Percentiles rank a stretch among this genome's conserved stretches.
Conservation (phyloP, 2,888 invertebrate genomes). For the Tromatobia lineatoria region DNA sequence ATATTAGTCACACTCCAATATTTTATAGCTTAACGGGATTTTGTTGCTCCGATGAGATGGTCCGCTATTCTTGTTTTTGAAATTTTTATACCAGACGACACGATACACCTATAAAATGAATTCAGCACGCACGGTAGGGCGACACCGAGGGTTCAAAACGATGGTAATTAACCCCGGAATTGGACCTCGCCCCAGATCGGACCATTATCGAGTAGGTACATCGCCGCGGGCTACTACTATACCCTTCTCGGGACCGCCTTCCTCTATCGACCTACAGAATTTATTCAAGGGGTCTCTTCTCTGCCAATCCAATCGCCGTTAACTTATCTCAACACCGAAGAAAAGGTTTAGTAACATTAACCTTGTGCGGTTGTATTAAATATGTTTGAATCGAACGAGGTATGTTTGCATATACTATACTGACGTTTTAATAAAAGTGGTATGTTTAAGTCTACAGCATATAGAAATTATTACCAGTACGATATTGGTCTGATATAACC, state of each 20-base stretch:
- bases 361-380: too few relatives aligned
- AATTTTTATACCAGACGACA: conserved; percentile 55
- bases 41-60: conserved; percentile 34
- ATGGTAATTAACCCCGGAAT: conserved; percentile 81
- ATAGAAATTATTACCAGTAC: too few relatives aligned
- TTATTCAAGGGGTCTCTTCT: conserved; percentile 78
- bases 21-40: conserved; percentile 67
- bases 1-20: conserved; percentile 74
- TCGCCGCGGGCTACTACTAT: conserved; percentile 60
- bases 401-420: too few relatives aligned
- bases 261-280: conserved; percentile 76
- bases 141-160: conserved; percentile 76
- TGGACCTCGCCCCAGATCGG: conserved; percentile 77
- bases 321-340: conserved; percentile 74
- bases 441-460: too few relatives aligned
- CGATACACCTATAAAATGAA: conserved; percentile 66
- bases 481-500: too few relatives aligned
- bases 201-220: conserved; percentile 80
- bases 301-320: conserved; percentile 75
- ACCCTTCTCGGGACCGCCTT: conserved; percentile 73
- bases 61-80: conserved; percentile 43
- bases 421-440: too few relatives aligned
- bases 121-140: conserved; percentile 58
- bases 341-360: conserved; percentile 26
- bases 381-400: too few relatives aligned